Base-by-base conservation (phyloP, 2,797 vertebrate species). In the Myripristis murdjan region DNA sequence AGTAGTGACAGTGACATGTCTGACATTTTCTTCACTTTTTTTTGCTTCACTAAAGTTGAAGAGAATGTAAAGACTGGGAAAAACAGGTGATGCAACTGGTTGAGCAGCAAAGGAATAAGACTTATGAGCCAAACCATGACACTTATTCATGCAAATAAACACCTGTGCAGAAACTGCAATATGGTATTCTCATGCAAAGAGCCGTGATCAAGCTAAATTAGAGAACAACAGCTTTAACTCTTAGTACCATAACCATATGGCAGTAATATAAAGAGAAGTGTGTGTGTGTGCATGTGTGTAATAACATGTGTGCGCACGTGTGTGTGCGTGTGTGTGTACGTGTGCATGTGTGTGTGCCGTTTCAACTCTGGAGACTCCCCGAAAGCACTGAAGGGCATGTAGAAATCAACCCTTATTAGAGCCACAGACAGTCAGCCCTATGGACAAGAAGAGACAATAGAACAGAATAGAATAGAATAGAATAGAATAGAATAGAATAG, bases 351-450 rank as follows among this genome's bases (percentile, higher is more conserved):
- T 52, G 39, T 62, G 14, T 22, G 48, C 51, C n/a, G n/a, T n/a
- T 64, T 61, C 43, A 43, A 70, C 71, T 77, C 82, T 28, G 41
- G 65, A 83, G 76, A 82, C 76, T 77, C 14, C 55, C 63, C 61
- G 33, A 58, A 76, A 73, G 76, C 81, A 77, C 74, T 71, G 75
- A 77, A 64, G 77, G 82, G 64, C 78, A 74, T 73, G 54, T 58
- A 71, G 75, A 70, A 85, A 80, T 79, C 73, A 77, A 85, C 86
- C 70, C 72, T 86, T 70, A 82, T 86, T 82, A 82, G 63, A 65
- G 77, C 55, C 70, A 64, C 70, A 24, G 23, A 65, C 70, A 47
- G 56, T 64, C 55, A 79, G 60, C 24, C 61, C 43, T 69, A 23
- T 58, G 54, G 59, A 3, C 23, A 39, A 11, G 26, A 35, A 9